Evolutionary conservation across 2,888 invertebrate species (phyloP).

Genomic region (Volucella inanis): DNA sequence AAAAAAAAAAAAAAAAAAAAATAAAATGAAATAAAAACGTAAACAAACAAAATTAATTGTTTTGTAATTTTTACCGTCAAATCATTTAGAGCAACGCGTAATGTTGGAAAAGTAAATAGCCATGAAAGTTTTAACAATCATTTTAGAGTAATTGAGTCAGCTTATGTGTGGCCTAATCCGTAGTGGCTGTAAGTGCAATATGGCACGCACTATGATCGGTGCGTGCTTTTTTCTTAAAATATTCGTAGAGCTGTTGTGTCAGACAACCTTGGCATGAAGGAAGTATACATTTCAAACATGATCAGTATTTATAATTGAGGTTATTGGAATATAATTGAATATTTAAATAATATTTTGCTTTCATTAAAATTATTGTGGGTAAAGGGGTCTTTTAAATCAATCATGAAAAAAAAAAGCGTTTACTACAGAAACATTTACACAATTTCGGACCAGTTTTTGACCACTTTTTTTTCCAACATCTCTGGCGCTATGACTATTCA

Average conservation of each 20-base stretch:
- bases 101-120: too few species aligned
- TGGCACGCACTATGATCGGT: conserved; percentile 17
- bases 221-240: conserved; percentile 49
- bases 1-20: too few species aligned
- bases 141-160: background rate
- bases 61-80: too few species aligned
- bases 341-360: background rate
- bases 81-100: too few species aligned
- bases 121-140: too few species aligned
- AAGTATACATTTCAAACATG: conserved; percentile 34
- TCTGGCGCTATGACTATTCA: too few species aligned
- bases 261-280: conserved; percentile 52
- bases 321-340: conserved; percentile 40
- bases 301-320: conserved; percentile 57
- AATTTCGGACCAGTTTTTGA: too few species aligned
- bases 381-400: background rate
- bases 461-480: too few species aligned
- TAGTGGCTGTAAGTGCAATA: conserved; percentile 24
- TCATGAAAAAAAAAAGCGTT: background rate
- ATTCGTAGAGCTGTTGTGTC: conserved; percentile 35
- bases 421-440: background rate
- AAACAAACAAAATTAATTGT: too few species aligned
- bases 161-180: conserved; percentile 21
- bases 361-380: background rate
- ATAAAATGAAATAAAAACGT: too few species aligned